Conservation (phyloP, 2,888 invertebrate genomes). For the Polyploca ridens region DNA sequence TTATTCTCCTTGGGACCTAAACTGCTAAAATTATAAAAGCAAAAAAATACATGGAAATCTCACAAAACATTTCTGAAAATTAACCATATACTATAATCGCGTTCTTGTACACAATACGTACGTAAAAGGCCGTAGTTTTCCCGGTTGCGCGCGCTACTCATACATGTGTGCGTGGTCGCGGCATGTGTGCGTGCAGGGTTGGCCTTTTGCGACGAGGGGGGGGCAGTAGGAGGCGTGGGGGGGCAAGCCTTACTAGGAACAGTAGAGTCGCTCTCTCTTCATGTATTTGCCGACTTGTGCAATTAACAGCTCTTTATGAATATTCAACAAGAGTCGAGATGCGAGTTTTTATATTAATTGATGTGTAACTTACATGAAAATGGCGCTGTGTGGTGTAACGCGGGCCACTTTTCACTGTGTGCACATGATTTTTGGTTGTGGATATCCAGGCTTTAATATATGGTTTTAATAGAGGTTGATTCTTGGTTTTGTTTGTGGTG, state of each 20-base stretch:
- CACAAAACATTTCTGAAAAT: conserved; percentile 31
- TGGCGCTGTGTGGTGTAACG: conserved; percentile 35
- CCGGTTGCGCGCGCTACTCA: conserved; percentile 77
- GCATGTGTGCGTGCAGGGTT: conserved; percentile 58
- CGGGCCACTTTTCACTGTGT: conserved; percentile 2
- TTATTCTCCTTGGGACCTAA: no score
- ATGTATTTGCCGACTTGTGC: conserved; percentile 81
- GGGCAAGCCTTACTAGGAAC: conserved; percentile 64
- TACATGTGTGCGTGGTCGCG: conserved; percentile 51
- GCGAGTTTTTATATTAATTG: conserved; percentile 79
- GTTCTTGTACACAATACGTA: conserved; percentile 80
- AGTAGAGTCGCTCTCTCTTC: conserved; percentile 72
- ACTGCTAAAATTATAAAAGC: no score
- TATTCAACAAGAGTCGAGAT: conserved; percentile 75
- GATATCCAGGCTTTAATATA: neutral
- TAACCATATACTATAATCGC: conserved; percentile 56
- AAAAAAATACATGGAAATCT: no score
- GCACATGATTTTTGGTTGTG: neutral
- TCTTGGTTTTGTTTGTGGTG: neutral
- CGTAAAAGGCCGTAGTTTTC: conserved; percentile 83
- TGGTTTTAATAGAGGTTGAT: neutral
- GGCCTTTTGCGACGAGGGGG: conserved; percentile 68
- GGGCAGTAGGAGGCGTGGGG: conserved; percentile 36
- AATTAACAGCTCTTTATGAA: conserved; percentile 84
- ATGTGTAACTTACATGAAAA: conserved; percentile 69